A percentile compares a stretch with the other conserved stretches of the same genome.
phyloP scores from a whole-genome alignment of 2,888 invertebrate genomes.

The Stegophylla sp. region DNA sequence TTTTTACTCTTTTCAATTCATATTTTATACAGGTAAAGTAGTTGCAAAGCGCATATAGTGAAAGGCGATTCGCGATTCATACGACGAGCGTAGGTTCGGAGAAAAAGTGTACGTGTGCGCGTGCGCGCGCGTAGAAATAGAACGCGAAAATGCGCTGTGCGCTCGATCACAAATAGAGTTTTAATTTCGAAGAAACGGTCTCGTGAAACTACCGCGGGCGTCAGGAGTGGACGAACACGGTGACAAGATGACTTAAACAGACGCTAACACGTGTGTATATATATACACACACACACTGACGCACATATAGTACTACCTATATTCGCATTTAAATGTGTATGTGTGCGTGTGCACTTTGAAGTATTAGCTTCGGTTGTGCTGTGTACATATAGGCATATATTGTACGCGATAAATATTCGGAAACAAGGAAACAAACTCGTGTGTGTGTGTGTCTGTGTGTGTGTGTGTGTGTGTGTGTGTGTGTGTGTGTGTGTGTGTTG shows the following conservation, averaged over 20 bases:
- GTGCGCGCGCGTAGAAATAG: not conserved
- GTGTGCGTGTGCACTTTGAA: too few species aligned
- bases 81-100: not conserved
- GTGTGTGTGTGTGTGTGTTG: not conserved
- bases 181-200: constrained; percentile 10
- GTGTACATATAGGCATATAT: too few species aligned
- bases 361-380: too few species aligned
- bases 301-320: too few species aligned
- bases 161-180: not conserved
- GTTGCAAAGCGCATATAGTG: not conserved
- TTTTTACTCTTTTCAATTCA: not conserved
- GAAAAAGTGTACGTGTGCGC: not conserved
- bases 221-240: not conserved
- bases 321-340: too few species aligned
- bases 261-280: not conserved
- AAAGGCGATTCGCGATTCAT: not conserved
- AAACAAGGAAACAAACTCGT: too few species aligned
- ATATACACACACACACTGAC: not conserved
- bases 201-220: not conserved
- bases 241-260: not conserved
- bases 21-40: not conserved
- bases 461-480: not conserved
- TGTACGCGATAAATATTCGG: too few species aligned
- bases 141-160: not conserved
- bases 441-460: too few species aligned